Evolutionary conservation across 2,888 invertebrate species (phyloP).

Genomic region (Byasa hedistus): DNA sequence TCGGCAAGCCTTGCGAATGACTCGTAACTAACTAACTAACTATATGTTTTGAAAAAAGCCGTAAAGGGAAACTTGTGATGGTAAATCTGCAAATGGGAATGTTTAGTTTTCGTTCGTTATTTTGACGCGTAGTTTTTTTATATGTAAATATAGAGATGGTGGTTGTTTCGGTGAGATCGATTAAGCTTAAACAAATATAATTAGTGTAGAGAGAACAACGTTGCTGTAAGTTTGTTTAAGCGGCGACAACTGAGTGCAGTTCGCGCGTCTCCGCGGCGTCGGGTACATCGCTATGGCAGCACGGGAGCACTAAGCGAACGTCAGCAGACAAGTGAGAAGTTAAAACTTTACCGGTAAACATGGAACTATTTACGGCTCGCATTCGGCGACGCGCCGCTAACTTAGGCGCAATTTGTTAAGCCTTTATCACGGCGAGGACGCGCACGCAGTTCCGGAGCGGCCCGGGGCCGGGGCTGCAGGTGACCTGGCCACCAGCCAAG

Average conservation of each 20-base stretch:
- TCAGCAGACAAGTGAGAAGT: slow-evolving; percentile 69
- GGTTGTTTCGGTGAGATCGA: too few species aligned
- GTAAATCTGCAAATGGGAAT: too few species aligned
- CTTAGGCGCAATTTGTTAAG: slow-evolving; percentile 75
- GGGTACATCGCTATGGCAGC: slow-evolving; percentile 45
- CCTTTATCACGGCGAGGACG: slow-evolving; percentile 58
- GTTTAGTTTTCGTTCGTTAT: too few species aligned
- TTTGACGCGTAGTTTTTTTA: too few species aligned
- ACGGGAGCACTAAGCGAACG: slow-evolving; percentile 63
- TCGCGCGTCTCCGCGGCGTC: slow-evolving; percentile 41
- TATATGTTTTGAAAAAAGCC: too few species aligned
- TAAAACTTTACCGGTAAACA: slow-evolving; percentile 70
- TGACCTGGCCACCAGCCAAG: slow-evolving; percentile 74
- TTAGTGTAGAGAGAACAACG: slow-evolving; percentile 52
- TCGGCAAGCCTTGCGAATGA: too few species aligned
- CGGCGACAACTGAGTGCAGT: slow-evolving; percentile 61
- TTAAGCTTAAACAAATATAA: slow-evolving; percentile 52
- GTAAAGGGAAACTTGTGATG: too few species aligned
- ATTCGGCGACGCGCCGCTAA: slow-evolving; percentile 68
- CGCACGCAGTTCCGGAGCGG: slow-evolving; percentile 11
- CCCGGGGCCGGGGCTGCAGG: too few species aligned
- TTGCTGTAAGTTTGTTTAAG: slow-evolving; percentile 63
- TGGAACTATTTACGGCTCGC: slow-evolving; percentile 72
- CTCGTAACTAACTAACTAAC: too few species aligned
- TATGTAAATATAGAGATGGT: too few species aligned